Conservation (phyloP, 1,140 invertebrate species). For the Eciton burchellii region DNA sequence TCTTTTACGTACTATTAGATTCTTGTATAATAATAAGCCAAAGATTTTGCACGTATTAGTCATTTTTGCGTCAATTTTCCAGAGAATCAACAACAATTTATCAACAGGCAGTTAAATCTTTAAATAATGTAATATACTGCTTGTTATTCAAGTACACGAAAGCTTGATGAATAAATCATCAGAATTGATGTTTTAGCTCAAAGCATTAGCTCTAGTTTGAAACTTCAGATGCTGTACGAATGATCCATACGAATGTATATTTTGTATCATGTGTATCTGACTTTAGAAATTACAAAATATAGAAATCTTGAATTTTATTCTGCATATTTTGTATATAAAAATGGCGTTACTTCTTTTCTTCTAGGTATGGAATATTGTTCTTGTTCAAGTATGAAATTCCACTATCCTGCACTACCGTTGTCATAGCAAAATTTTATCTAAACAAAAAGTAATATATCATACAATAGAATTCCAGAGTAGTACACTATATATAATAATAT, state of each 20-base stretch:
- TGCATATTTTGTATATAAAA: neutral
- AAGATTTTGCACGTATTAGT: slow-evolving; percentile 69
- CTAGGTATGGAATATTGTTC: too few species aligned
- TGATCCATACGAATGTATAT: neutral
- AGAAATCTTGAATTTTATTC: neutral
- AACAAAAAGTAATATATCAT: too few species aligned
- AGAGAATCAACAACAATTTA: neutral
- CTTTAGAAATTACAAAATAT: slow-evolving; percentile 19
- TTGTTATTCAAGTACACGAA: slow-evolving; percentile 65
- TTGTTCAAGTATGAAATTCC: too few species aligned
- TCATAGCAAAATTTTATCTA: too few species aligned
- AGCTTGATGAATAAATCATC: slow-evolving; percentile 58
- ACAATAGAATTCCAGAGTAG: too few species aligned
- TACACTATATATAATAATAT: too few species aligned
- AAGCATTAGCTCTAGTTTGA: neutral
- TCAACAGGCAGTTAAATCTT: neutral
- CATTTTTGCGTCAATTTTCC: slow-evolving; percentile 50
- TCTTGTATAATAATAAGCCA: slow-evolving; percentile 80
- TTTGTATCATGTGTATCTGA: too few species aligned
- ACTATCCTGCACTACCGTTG: too few species aligned
- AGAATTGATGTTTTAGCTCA: slow-evolving; percentile 43
- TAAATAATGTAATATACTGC: neutral
- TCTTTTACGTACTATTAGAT: slow-evolving; percentile 78
- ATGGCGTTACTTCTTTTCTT: too few species aligned
- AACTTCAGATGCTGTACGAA: slow-evolving; percentile 4